Evolutionary conservation across 1,140 invertebrate genomes (phyloP).

Genomic region (Tribolium madens): DNA sequence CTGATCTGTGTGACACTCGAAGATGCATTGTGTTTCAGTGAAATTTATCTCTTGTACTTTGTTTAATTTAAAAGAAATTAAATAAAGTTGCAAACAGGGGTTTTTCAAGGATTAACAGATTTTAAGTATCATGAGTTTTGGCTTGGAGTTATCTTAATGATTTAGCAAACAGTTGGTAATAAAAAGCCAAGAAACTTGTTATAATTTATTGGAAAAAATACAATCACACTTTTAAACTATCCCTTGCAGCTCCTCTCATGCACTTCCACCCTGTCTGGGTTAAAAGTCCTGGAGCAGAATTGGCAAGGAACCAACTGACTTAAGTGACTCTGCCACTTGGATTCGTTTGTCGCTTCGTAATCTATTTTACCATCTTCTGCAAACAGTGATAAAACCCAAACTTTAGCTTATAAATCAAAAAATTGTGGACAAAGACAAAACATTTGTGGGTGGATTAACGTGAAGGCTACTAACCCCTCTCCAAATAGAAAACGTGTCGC

Average conservation of each 20-base stretch:
- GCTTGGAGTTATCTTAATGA: background rate
- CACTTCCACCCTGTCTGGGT: slow-evolving; percentile 75
- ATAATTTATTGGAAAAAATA: slow-evolving; percentile 29
- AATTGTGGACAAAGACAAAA: background rate
- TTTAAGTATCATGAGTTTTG: background rate
- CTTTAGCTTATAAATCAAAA: background rate
- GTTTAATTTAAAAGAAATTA: slow-evolving; percentile 3
- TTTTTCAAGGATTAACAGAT: background rate
- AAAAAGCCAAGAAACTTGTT: background rate
- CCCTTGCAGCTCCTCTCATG: slow-evolving; percentile 76
- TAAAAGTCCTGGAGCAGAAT: slow-evolving; percentile 77
- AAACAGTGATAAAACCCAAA: slow-evolving; percentile 45
- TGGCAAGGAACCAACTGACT: slow-evolving; percentile 74
- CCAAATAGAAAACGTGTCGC: background rate
- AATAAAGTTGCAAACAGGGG: background rate
- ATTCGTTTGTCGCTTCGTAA: slow-evolving; percentile 68
- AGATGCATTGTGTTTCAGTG: background rate
- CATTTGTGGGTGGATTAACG: background rate
- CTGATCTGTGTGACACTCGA: slow-evolving; percentile 8
- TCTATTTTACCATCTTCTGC: slow-evolving; percentile 68
- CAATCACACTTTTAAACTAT: background rate
- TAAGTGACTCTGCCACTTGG: slow-evolving; percentile 71
- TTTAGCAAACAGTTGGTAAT: background rate
- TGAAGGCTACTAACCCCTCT: slow-evolving; percentile 5
- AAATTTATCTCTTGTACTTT: slow-evolving; percentile 10